Evolutionary conservation across 2,113 vertebrate species (phyloP).

Genomic region (Antigone vipio): DNA sequence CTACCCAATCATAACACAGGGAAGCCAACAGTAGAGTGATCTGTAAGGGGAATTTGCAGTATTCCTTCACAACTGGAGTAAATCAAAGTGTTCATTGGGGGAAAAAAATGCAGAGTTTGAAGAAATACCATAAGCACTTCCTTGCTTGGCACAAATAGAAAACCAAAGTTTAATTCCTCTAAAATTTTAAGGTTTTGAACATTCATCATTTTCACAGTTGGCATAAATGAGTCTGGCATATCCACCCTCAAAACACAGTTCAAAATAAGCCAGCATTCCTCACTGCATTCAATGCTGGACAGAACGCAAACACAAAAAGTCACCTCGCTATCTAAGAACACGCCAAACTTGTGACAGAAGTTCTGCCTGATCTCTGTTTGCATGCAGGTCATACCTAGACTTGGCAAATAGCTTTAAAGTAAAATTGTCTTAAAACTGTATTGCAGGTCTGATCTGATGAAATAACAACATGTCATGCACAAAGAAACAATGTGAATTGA

Average conservation of each 20-base stretch:
- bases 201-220: neutral
- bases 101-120: neutral
- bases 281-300: neutral
- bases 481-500: neutral
- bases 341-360: neutral
- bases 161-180: neutral
- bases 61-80: neutral
- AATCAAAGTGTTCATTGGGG: accelerated
- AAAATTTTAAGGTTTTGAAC: neutral
- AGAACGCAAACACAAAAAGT: neutral
- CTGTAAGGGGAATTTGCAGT: neutral
- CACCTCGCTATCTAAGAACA: neutral
- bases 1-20: neutral
- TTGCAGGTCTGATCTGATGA: neutral
- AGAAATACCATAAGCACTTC: neutral
- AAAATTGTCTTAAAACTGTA: neutral
- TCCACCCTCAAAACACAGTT: neutral
- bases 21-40: neutral
- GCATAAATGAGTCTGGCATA: neutral
- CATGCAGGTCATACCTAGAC: neutral
- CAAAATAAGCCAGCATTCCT: neutral
- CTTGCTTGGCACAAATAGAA: neutral
- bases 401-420: neutral
- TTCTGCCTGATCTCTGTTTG: neutral
- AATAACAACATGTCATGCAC: neutral